Conservation (phyloP, 2,797 vertebrate species). For the Platalea minor region DNA sequence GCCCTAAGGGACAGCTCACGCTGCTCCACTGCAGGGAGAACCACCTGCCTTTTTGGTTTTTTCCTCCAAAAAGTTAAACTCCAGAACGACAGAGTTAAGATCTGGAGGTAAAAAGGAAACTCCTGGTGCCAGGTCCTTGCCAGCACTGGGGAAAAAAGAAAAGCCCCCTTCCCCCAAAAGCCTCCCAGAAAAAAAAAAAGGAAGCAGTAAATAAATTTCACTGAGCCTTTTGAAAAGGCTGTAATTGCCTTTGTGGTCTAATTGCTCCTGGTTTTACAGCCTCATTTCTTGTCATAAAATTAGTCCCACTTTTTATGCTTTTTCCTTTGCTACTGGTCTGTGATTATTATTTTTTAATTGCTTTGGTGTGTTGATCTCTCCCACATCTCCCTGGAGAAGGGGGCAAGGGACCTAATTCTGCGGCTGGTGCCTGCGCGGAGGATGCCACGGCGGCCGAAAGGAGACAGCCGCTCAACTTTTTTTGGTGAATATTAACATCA, state of each 20-base stretch:
- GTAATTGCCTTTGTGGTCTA: constrained; percentile 58
- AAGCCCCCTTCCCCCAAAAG: not conserved
- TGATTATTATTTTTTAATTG: constrained; percentile 40
- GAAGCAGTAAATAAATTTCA: constrained; percentile 50
- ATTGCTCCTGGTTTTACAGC: constrained; percentile 61
- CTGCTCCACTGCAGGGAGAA: not conserved
- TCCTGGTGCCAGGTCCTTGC: not conserved
- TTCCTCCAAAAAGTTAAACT: not conserved
- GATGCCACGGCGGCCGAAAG: not conserved
- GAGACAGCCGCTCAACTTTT: rapidly evolving
- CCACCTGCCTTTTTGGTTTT: too few relatives aligned
- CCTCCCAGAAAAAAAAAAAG: not conserved
- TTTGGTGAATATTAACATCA: not conserved
- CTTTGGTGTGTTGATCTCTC: constrained; percentile 5
- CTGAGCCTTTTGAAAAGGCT: constrained; percentile 24
- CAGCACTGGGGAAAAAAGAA: not conserved
- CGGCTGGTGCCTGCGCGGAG: rapidly evolving
- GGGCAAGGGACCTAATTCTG: not conserved
- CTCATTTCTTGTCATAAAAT: constrained; percentile 49
- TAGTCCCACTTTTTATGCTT: constrained; percentile 34
- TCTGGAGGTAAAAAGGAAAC: not conserved
- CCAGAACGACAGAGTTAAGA: not conserved
- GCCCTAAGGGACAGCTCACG: not conserved
- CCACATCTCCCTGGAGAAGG: not conserved
- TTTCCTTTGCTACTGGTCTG: constrained; percentile 23